Conservation (phyloP, 2,797 vertebrate genomes). For the Cygnus olor region DNA sequence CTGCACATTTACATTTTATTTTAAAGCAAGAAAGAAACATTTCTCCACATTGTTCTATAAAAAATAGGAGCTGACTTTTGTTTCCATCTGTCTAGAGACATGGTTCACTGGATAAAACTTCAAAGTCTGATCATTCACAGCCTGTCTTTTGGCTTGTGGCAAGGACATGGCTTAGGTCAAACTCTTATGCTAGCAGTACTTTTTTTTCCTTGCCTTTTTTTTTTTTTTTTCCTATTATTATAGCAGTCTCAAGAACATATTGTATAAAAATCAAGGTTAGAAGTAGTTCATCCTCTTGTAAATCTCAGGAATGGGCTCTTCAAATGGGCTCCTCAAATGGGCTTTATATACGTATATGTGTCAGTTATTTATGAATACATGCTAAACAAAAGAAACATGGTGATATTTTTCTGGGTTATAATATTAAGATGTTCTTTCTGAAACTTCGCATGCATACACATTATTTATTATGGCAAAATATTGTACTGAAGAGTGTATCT, state of each 20-base stretch:
- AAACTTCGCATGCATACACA: not conserved
- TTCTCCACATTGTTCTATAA: slow-evolving; percentile 54
- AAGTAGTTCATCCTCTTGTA: not conserved
- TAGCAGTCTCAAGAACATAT: slow-evolving; percentile 26
- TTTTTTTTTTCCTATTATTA: not conserved
- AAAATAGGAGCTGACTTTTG: not conserved
- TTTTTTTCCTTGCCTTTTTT: not conserved
- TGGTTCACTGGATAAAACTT: slow-evolving; percentile 62
- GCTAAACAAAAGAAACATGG: not conserved
- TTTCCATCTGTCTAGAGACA: slow-evolving; percentile 52
- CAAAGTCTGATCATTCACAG: slow-evolving; percentile 68
- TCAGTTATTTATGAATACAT: not conserved
- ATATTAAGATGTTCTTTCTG: not conserved
- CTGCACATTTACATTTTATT: slow-evolving; percentile 41
- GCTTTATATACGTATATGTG: not conserved
- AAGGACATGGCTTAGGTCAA: slow-evolving; percentile 73
- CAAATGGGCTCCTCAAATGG: not conserved
- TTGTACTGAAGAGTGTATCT: not conserved
- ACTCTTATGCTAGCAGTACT: not conserved
- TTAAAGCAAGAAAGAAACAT: slow-evolving; percentile 9
- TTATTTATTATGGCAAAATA: not conserved
- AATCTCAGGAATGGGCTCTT: not conserved
- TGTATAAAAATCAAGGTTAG: not conserved
- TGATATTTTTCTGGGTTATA: not conserved
- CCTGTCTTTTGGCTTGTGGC: slow-evolving; percentile 66